phyloP scores from a whole-genome alignment of 2,113 vertebrate species.

The Condylura cristata region DNA sequence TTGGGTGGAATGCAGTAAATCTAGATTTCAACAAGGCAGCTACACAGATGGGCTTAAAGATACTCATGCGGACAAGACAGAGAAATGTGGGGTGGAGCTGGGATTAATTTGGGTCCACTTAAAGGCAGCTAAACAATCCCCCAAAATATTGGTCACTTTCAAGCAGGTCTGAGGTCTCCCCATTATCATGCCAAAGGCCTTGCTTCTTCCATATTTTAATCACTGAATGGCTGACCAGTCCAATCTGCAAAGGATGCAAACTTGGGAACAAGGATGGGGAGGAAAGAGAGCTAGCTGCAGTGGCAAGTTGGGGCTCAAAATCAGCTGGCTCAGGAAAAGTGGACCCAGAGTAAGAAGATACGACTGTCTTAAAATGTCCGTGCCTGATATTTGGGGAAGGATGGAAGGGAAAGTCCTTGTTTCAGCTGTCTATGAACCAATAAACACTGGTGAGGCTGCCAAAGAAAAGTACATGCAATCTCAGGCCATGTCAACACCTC shows the following conservation, averaged over 20 bases:
- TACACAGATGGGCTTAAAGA: slow-evolving; percentile 22
- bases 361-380: neutral
- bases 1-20: slow-evolving; percentile 19
- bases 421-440: neutral
- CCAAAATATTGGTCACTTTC: neutral
- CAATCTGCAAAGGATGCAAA: neutral
- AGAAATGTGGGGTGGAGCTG: neutral
- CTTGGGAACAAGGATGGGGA: neutral
- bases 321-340: neutral
- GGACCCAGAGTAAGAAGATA: neutral
- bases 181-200: neutral
- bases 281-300: neutral
- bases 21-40: neutral
- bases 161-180: neutral
- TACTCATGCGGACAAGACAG: slow-evolving; percentile 11
- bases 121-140: neutral
- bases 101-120: neutral
- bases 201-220: neutral
- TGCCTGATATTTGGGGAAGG: neutral
- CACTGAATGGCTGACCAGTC: neutral
- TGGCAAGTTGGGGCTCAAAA: neutral
- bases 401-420: neutral
- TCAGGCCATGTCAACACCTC: neutral
- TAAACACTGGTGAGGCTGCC: neutral
- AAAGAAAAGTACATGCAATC: neutral